Evolutionary conservation across 2,113 vertebrate genomes (phyloP), one percentile per base, ranked within the genome.

Genomic region (Oncorhynchus mykiss): DNA sequence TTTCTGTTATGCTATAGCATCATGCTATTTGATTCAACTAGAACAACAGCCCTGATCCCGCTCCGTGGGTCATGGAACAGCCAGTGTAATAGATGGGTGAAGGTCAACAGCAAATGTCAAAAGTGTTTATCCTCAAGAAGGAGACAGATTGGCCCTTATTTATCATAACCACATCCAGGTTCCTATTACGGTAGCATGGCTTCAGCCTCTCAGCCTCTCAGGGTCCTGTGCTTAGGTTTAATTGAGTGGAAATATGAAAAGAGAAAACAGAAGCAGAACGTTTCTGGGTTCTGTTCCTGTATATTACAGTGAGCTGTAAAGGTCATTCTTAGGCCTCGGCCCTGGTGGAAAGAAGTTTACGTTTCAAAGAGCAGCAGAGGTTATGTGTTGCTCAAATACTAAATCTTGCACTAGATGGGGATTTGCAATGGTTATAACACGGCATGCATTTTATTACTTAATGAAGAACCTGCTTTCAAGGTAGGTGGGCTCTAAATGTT

Each of bases 81-180:
- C 77, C 76, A 57, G 78, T 74, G 73, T 83, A 90, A 88, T 88
- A 77, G 83, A 89, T 81, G 24, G 84, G 67, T 82, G 82, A 92
- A 91, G 91, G 80, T 92, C 92, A 93, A 84, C 64, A 64, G 78
- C 84, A 91, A 91, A 92, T 91, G 79, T 89, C 85, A 88, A 81
- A 78, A 73, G 7, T 92, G 83, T 92, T 94, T 86, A 78, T 87
- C 83, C 82, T 84, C 84, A 84, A 78, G 89, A 80, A 7, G 75
- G 72, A 86, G 80, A 84, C 74, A 54, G 69, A 84, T 86, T 84
- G 86, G 81, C 70, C 84, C 31, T 72, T 86, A 75, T 88, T 86
- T 88, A 84, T 90, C 83, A 87, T 51, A 84, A 91, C 84, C 83
- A 82, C 81, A 81, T 85, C 85, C 85, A 84, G 6, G 81, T 83